Conservation (phyloP, 2,888 invertebrate species). For the Thalpophila matura region DNA sequence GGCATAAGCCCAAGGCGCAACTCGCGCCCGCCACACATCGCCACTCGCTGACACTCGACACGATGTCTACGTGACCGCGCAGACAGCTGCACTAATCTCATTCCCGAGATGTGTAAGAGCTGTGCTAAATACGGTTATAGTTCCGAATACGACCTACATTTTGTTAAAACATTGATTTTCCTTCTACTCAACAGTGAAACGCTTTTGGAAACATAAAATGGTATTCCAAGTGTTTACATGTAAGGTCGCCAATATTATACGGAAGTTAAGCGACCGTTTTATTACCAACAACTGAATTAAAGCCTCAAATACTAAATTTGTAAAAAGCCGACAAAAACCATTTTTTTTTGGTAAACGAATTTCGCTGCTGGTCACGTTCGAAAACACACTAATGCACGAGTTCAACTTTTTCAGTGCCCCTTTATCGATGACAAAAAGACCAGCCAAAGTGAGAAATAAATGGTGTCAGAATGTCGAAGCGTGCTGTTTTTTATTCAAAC, state of each 20-base stretch:
- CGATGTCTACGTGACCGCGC: slow-evolving; percentile 86
- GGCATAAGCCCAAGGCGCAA: slow-evolving; percentile 74
- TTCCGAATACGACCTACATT: slow-evolving; percentile 54
- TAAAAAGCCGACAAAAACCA: slow-evolving; percentile 61
- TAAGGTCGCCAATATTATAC: slow-evolving; percentile 8
- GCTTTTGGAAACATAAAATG: slow-evolving; percentile 11
- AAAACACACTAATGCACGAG: slow-evolving; percentile 74
- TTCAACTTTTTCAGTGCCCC: slow-evolving; percentile 73
- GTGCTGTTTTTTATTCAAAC: slow-evolving; percentile 79
- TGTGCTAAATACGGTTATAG: slow-evolving; percentile 67
- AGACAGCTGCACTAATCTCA: slow-evolving; percentile 85
- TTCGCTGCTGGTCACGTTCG: slow-evolving; percentile 76
- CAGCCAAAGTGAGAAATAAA: slow-evolving; percentile 77
- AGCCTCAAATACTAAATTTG: slow-evolving; percentile 55
- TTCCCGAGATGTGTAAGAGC: slow-evolving; percentile 69
- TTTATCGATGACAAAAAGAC: slow-evolving; percentile 77
- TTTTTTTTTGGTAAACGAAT: slow-evolving; percentile 62
- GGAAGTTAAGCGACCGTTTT: slow-evolving; percentile 41
- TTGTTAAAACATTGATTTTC: slow-evolving; percentile 25
- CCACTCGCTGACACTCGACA: slow-evolving; percentile 80
- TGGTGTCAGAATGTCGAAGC: slow-evolving; percentile 75
- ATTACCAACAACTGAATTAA: slow-evolving; percentile 46
- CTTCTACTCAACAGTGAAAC: neutral
- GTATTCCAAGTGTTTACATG: slow-evolving; percentile 12
- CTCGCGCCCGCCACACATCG: slow-evolving; percentile 58